Percentiles rank a stretch among this genome's conserved stretches.
phyloP scores from a whole-genome alignment of 2,797 vertebrate species.

The Tokudaia tokunoshimensis region DNA sequence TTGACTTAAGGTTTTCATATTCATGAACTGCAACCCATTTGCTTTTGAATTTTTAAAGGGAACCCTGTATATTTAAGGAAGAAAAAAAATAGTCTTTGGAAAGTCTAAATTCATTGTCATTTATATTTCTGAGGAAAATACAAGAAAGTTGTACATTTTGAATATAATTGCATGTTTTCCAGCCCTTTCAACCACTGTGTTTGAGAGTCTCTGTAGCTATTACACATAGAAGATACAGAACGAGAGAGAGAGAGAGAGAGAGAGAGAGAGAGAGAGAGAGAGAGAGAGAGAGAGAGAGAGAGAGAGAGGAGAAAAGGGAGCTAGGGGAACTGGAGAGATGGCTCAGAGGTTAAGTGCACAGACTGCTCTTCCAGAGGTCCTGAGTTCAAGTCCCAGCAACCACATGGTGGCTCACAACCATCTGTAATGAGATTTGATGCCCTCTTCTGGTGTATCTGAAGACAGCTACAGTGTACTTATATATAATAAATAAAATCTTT shows the following conservation, averaged over 20 bases:
- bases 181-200: neutral
- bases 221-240: neutral
- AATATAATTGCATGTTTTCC: neutral
- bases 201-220: neutral
- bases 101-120: neutral
- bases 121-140: constrained; percentile 34
- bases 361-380: too few species aligned
- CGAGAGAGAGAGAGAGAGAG: neutral
- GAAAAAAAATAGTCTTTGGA: constrained; percentile 12
- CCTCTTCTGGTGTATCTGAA: too few species aligned
- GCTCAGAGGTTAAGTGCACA: too few species aligned
- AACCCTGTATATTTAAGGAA: neutral
- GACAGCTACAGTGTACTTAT: too few species aligned
- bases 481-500: too few species aligned
- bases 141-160: neutral
- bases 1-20: neutral
- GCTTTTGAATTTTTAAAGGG: constrained; percentile 22
- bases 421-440: too few species aligned
- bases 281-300: neutral
- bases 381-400: too few species aligned
- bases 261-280: neutral
- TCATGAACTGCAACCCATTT: neutral
- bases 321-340: neutral
- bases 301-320: neutral
- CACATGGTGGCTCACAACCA: too few species aligned